Conservation (phyloP, 2,797 vertebrate species). For the Phrynocephalus guinanensis region DNA sequence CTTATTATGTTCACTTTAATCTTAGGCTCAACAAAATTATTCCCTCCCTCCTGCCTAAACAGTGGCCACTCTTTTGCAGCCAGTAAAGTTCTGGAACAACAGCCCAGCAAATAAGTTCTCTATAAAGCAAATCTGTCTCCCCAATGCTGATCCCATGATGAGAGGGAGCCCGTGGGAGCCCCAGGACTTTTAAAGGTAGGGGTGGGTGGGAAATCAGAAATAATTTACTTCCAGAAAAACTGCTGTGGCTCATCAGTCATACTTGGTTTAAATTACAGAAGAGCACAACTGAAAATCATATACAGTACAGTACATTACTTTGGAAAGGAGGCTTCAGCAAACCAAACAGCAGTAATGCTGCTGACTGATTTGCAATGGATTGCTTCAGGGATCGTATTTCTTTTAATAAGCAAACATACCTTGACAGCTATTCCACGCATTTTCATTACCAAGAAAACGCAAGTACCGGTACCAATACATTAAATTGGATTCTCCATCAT, state of each 20-base stretch:
- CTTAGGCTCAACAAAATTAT: neutral
- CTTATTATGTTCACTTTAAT: neutral
- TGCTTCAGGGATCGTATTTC: slow-evolving; percentile 10
- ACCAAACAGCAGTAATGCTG: slow-evolving; percentile 34
- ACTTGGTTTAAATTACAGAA: neutral
- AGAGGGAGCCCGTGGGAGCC: neutral
- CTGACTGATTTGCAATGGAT: slow-evolving; percentile 9
- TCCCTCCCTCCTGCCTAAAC: neutral
- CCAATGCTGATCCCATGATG: too few relatives aligned
- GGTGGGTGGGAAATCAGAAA: too few relatives aligned
- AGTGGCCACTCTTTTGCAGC: neutral
- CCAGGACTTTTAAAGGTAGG: too few relatives aligned
- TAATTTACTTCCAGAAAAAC: neutral
- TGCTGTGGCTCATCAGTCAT: neutral
- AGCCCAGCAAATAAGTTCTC: neutral
- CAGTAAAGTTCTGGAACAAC: neutral
- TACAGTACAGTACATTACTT: slow-evolving; percentile 4
- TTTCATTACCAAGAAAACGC: neutral
- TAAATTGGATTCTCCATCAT: neutral
- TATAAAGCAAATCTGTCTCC: slow-evolving; percentile 13
- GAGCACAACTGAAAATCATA: neutral
- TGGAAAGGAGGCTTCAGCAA: neutral
- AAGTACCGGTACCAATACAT: neutral
- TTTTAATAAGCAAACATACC: slow-evolving; percentile 22
- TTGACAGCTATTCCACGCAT: neutral